A percentile compares a stretch with the other conserved stretches of the same genome.
Conservation (phyloP, 2,797 vertebrate species). For the Amniataba percoides region DNA sequence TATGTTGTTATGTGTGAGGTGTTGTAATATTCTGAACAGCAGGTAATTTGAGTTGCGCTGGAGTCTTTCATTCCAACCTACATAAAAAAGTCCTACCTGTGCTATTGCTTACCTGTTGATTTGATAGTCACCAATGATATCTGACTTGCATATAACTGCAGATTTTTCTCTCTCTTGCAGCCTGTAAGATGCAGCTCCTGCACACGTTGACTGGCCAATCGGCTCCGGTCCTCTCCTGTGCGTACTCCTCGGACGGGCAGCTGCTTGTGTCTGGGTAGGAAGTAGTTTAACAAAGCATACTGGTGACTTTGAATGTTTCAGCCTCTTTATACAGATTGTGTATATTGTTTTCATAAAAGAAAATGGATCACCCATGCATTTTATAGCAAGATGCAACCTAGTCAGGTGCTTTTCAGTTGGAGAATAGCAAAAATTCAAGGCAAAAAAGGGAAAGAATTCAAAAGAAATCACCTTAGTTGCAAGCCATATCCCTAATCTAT, state of each 20-base stretch:
- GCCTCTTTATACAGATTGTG: not conserved
- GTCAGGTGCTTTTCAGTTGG: too few species aligned
- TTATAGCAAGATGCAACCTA: too few species aligned
- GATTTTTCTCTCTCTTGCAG: constrained; percentile 72
- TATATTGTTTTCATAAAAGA: not conserved
- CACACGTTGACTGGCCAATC: constrained; percentile 87
- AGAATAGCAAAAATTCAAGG: too few species aligned
- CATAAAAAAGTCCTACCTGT: not conserved
- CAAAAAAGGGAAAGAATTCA: not conserved
- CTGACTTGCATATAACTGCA: not conserved
- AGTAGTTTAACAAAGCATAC: not conserved
- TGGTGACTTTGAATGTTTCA: constrained; percentile 5
- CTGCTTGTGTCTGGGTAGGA: constrained; percentile 92
- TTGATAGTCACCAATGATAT: not conserved
- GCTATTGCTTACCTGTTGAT: not conserved
- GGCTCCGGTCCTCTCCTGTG: constrained; percentile 93
- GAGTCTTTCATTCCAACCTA: too few species aligned
- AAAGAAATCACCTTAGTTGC: not conserved
- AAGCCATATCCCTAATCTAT: not conserved
- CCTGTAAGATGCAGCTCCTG: constrained; percentile 87
- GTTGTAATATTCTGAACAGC: not conserved
- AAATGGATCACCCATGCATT: too few species aligned
- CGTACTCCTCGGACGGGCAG: constrained; percentile 91
- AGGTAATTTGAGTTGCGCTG: not conserved
- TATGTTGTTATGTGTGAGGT: not conserved